phyloP scores from a whole-genome alignment of 92 coral and sea anemone species.

The Heliopora coerulea region DNA sequence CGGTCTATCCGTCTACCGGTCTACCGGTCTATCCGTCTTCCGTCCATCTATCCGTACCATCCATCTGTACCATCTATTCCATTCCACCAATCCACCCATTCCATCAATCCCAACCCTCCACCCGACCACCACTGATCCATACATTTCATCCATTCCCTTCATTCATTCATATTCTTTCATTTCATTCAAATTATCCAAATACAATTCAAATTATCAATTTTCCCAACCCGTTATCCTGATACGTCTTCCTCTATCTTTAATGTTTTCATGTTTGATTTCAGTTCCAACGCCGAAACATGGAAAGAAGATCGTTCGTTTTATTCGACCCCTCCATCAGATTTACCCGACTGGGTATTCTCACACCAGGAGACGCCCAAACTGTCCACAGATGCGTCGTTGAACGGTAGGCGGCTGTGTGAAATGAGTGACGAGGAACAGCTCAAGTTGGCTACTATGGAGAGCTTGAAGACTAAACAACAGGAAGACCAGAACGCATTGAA shows the following conservation, averaged over 20 bases:
- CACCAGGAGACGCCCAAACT: neutral
- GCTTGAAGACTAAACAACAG: slow-evolving; percentile 38
- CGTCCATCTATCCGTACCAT: too few relatives aligned
- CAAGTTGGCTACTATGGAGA: slow-evolving; percentile 57
- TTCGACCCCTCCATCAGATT: neutral
- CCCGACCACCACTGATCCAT: too few relatives aligned
- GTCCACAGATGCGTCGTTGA: neutral
- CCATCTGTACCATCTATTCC: too few relatives aligned
- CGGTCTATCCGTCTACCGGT: too few relatives aligned
- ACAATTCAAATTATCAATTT: too few relatives aligned
- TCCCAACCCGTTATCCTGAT: too few relatives aligned
- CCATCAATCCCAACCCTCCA: too few relatives aligned
- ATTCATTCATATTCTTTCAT: too few relatives aligned
- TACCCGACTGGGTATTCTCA: slow-evolving; percentile 18
- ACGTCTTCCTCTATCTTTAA: neutral
- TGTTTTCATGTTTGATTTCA: neutral
- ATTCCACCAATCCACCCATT: too few relatives aligned
- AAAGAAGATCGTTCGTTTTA: neutral
- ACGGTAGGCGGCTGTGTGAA: slow-evolving; percentile 6
- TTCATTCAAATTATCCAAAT: too few relatives aligned
- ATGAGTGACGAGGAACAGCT: slow-evolving; percentile 62
- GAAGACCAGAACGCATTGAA: neutral
- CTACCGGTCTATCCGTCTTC: too few relatives aligned
- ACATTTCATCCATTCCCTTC: too few relatives aligned
- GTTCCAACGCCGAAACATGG: neutral